These are phyloP conservation scores for Lophius americanus DNA, from an alignment of 2,797 vertebrate species.

Conservation along the genomic window DNA sequence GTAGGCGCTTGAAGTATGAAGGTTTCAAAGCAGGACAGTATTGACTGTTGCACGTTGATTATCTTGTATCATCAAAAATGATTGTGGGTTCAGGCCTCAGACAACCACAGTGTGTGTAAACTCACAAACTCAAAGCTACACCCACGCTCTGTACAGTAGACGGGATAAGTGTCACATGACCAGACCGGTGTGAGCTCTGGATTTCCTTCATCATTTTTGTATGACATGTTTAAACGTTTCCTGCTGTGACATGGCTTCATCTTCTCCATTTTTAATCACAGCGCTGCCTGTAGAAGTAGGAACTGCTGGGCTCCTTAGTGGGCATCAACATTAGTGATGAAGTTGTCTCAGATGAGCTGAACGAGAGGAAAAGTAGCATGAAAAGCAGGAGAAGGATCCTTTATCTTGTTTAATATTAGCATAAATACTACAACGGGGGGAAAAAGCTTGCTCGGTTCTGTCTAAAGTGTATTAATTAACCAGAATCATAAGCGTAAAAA, in stretches of 20 bases:
- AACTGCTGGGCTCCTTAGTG: too few relatives aligned
- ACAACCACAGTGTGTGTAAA: neutral
- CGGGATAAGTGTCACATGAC: neutral
- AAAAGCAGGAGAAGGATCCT: too few relatives aligned
- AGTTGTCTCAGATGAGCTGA: too few relatives aligned
- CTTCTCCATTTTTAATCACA: constrained; percentile 23
- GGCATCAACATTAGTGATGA: too few relatives aligned
- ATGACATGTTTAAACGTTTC: constrained; percentile 14
- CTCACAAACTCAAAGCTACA: too few relatives aligned
- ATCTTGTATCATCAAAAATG: neutral
- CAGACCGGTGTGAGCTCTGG: constrained; percentile 5
- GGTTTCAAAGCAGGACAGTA: neutral
- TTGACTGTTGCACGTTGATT: neutral
- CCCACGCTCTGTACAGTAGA: neutral
- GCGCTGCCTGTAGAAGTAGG: constrained; percentile 13
- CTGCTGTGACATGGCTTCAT: constrained; percentile 9
- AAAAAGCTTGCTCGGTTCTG: too few relatives aligned
- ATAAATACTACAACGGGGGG: too few relatives aligned
- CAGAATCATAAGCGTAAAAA: too few relatives aligned
- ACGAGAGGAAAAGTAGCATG: too few relatives aligned
- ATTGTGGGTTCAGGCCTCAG: neutral
- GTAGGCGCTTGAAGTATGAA: neutral
- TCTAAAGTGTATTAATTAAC: too few relatives aligned
- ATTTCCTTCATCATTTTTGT: neutral
- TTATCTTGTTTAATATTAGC: too few relatives aligned